Percentiles rank a stretch among this genome's conserved stretches.
phyloP scores from a whole-genome alignment of 2,888 invertebrate genomes.

The Erebia epiphron region DNA sequence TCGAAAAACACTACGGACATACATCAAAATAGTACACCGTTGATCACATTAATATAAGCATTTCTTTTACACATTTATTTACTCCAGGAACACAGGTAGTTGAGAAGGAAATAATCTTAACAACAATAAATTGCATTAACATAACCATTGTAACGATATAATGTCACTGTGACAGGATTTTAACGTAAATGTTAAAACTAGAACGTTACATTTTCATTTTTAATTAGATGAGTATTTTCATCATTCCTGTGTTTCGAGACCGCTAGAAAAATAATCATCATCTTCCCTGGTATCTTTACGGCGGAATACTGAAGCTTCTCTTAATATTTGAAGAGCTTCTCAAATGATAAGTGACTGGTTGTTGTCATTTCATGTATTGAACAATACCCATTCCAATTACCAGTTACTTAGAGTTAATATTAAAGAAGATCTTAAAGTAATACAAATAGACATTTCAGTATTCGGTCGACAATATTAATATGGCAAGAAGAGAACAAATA shows the following conservation, averaged over 20 bases:
- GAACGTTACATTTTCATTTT: constrained; percentile 25
- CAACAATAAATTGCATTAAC: constrained; percentile 57
- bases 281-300: background rate
- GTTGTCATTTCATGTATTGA: too few species aligned
- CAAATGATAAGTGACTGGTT: too few species aligned
- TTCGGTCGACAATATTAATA: too few species aligned
- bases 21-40: constrained; percentile 13
- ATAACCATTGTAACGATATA: constrained; percentile 52
- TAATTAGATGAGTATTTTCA: constrained; percentile 30
- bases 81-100: constrained; percentile 49
- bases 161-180: constrained; percentile 44
- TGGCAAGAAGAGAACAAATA: background rate
- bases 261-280: background rate
- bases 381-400: too few species aligned
- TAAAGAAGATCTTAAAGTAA: background rate
- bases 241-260: constrained; percentile 32
- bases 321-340: too few species aligned
- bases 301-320: too few species aligned
- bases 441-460: background rate
- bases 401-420: too few species aligned
- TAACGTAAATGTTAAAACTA: constrained; percentile 35
- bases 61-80: constrained; percentile 38
- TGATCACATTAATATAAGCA: constrained; percentile 26
- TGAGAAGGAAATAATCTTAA: constrained; percentile 51
- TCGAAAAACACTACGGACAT: constrained; percentile 1